Evolutionary conservation across 2,888 invertebrate genomes (phyloP), one percentile per base, ranked within the genome.

Genomic region (Ophonus ardosiacus): DNA sequence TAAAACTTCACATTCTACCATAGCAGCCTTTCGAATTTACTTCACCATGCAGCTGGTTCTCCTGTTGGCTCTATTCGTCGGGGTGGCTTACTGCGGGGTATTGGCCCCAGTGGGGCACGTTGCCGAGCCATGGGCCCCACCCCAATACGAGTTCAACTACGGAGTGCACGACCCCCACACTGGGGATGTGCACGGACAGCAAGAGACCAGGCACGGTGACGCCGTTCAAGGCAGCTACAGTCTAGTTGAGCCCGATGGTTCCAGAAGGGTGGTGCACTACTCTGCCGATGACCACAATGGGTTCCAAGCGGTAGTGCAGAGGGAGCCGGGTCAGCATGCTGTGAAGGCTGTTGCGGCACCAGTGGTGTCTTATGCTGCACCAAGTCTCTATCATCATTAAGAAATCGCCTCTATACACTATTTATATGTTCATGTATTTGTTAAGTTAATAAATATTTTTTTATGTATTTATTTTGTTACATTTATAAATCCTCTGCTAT

Each of bases 241-340:
- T 82, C 88, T 93, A 4, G 89, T 93, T 86, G 93, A 93, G 86
- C 88, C 93, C 24, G 93, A 93, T 89, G 93, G 93, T 56, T 91
- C 91, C 87, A 91, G 90, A 82, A 91, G 93, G 86, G 90, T 91
- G 56, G 93, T 93, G 15, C 91, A 92, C 31, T 93, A 93, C 89
- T 91, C 91, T 83, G 92, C 93, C 21, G 93, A 93, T 88, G 90
- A 91, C 10, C 91, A 92, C 87, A 91, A 89, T 85, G 93, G 93
- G 83, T 93, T 93, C 90, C 92, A 93, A 87, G 93, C 93, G 1
- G 88, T 92, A 57, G 93, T 93, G 0, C 91, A 90, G 85, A 92
- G 92, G 43, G 92, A 92, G 87, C 92, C 90, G 10, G 91, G 90
- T 10, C 38, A 59, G 0, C 84, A 84, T 65, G 81, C 86, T 18